Percentiles rank a stretch among this genome's conserved stretches.
These are phyloP conservation scores for Heteromyza rotundicornis DNA, from an alignment of 2,888 invertebrate species.

Conservation along the genomic window DNA sequence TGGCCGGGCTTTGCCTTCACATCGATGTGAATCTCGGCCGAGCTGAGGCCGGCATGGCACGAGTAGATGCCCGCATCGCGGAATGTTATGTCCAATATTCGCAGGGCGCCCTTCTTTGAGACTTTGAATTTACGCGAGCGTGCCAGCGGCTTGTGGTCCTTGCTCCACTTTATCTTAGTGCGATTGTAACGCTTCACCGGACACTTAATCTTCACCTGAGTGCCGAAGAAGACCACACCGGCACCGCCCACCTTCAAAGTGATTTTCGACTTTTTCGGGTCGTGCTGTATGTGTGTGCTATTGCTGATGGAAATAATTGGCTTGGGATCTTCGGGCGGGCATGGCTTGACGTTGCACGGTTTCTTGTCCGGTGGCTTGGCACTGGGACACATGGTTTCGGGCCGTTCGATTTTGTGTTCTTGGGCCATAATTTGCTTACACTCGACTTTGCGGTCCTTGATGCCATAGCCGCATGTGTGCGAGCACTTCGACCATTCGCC, in stretches of 20 bases:
- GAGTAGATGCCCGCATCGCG: conserved; percentile 86
- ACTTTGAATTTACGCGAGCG: conserved; percentile 86
- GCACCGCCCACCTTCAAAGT: conserved; percentile 88
- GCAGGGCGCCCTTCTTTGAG: conserved; percentile 88
- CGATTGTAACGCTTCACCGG: conserved; percentile 83
- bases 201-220: conserved; percentile 91
- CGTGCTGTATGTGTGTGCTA: conserved; percentile 83
- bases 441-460: conserved; percentile 80
- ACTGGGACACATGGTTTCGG: conserved; percentile 76
- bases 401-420: conserved; percentile 84
- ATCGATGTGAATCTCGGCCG: conserved; percentile 79
- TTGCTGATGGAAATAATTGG: conserved; percentile 81
- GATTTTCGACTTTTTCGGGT: conserved; percentile 80
- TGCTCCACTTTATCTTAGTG: conserved; percentile 87
- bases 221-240: conserved; percentile 88
- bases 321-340: conserved; percentile 73
- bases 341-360: conserved; percentile 84
- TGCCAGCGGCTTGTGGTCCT: conserved; percentile 78
- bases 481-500: conserved; percentile 92
- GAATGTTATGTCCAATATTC: conserved; percentile 80
- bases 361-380: conserved; percentile 79
- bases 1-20: conserved; percentile 84
- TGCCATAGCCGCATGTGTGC: conserved; percentile 89
- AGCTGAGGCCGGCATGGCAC: conserved; percentile 82
- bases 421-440: conserved; percentile 94